phyloP scores from a whole-genome alignment of 2,888 invertebrate species.

The Ferdinandea cuprea region DNA sequence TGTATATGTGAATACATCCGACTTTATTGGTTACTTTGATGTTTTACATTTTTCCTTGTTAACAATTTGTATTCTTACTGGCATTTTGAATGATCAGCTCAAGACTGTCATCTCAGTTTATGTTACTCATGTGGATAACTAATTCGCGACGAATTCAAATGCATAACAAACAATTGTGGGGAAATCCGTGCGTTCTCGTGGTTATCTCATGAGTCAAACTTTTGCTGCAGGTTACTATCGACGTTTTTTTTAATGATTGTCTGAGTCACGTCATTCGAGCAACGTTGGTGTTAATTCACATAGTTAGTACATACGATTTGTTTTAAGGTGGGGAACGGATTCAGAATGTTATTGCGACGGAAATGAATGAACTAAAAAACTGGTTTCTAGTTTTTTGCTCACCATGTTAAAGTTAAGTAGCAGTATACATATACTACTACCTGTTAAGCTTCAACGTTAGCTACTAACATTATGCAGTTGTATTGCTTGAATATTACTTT shows the following conservation, averaged over 20 bases:
- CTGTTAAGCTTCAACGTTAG: too few species aligned
- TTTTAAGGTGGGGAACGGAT: constrained; percentile 45
- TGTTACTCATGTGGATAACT: constrained; percentile 8
- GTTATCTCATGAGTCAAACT: constrained; percentile 58
- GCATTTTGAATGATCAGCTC: background rate
- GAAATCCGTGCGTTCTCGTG: constrained; percentile 36
- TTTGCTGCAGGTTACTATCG: constrained; percentile 35
- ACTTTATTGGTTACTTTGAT: background rate
- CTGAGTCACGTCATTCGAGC: constrained; percentile 49
- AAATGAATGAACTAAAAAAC: constrained; percentile 43
- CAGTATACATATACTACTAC: background rate
- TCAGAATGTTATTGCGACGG: constrained; percentile 43
- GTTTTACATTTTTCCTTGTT: too few species aligned
- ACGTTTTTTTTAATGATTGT: constrained; percentile 9
- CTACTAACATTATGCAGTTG: background rate
- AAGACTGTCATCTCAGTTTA: constrained; percentile 3
- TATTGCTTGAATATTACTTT: background rate
- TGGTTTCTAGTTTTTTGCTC: constrained; percentile 27
- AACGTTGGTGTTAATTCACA: constrained; percentile 19
- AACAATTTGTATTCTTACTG: too few species aligned
- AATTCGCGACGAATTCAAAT: constrained; percentile 21
- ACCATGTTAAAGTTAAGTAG: constrained; percentile 1
- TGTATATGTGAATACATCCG: background rate
- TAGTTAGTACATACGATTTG: constrained; percentile 15
- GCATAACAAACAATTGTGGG: constrained; percentile 32